Base-by-base conservation (phyloP, 2,797 vertebrate genomes). In the Haliaeetus vocifer region DNA sequence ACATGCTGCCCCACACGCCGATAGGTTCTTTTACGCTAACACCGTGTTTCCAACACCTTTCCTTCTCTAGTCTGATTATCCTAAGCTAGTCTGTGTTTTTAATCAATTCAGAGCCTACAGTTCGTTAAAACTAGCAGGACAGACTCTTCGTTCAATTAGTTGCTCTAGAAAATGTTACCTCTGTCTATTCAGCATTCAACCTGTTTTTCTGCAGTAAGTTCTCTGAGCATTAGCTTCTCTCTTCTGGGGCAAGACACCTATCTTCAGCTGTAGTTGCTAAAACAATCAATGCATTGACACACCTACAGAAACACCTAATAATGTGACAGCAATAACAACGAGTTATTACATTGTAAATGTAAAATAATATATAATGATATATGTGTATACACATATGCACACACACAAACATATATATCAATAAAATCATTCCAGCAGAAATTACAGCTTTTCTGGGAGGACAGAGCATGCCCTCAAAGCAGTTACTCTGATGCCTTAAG, bases 1-100 rank as follows among this genome's bases (percentile, higher is more conserved):
- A 44, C 5, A 4, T 12, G 0, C 62, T 47, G 65, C n/a, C 73
- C 63, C 37, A 3, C 5, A 25, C 0, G 0, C 33, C 1, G 0
- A 7, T 13, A 55, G 0, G 0, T 21, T 35, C 59, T 53, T 63
- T 33, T 13, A 73, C 16, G 17, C 59, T 14, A 77, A 52, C 1
- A 0, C 26, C 3, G 2, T 45, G 40, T 83, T 74, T 66, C 80
- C 73, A 80, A 37, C 70, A 52, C 66, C 71, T 35, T 77, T 81
- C 66, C 75, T 47, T 42, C 80, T 44, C 87, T 33, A 16, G 9
- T 29, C 55, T 33, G 47, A 66, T 50, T 47, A 58, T n/a, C 50
- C 65, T 35, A 53, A 72, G 11, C 82, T 38, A 66, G 28, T 47
- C 28, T 13, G 31, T 50, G 62, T 42, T 86, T 71, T 61, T 66